These are phyloP conservation scores for Eurytoma adleriae DNA, from an alignment of 2,888 invertebrate genomes.

Conservation along the genomic window DNA sequence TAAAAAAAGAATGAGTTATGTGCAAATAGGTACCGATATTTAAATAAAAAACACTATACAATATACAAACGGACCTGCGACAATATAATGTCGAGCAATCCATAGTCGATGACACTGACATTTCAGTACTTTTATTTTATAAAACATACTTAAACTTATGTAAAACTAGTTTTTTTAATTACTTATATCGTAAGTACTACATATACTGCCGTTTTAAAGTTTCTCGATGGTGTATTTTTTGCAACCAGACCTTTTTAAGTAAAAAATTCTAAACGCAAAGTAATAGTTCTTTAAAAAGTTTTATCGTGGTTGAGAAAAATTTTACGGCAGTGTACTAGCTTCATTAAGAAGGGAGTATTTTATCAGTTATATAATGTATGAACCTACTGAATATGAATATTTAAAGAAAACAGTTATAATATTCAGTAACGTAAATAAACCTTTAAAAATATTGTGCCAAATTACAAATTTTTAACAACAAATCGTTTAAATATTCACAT, in stretches of 20 bases:
- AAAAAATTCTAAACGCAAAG: too few species aligned
- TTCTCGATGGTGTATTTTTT: too few species aligned
- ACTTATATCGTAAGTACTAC: constrained; percentile 33
- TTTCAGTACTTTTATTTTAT: constrained; percentile 29
- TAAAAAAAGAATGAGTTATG: constrained; percentile 21
- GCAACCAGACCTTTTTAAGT: too few species aligned
- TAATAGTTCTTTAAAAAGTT: too few species aligned
- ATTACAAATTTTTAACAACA: too few species aligned
- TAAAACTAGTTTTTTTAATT: constrained; percentile 34
- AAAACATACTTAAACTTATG: too few species aligned
- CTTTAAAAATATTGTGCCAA: neutral
- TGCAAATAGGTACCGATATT: constrained; percentile 18
- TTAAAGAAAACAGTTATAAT: constrained; percentile 11
- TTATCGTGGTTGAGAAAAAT: too few species aligned
- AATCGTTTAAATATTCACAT: constrained; percentile 40
- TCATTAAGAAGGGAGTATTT: constrained; percentile 39
- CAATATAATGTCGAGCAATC: constrained; percentile 24
- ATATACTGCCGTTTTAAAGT: too few species aligned
- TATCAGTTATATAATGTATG: constrained; percentile 15
- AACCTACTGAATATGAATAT: constrained; percentile 30
- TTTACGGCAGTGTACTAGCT: neutral
- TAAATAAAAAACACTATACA: constrained; percentile 49
- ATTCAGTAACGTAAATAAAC: too few species aligned
- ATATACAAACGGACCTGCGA: constrained; percentile 40
- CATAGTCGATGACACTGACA: constrained; percentile 34